Evolutionary conservation across 2,888 invertebrate species (phyloP), one percentile per base, ranked within the genome.

Genomic region (Aleiodes testaceus): DNA sequence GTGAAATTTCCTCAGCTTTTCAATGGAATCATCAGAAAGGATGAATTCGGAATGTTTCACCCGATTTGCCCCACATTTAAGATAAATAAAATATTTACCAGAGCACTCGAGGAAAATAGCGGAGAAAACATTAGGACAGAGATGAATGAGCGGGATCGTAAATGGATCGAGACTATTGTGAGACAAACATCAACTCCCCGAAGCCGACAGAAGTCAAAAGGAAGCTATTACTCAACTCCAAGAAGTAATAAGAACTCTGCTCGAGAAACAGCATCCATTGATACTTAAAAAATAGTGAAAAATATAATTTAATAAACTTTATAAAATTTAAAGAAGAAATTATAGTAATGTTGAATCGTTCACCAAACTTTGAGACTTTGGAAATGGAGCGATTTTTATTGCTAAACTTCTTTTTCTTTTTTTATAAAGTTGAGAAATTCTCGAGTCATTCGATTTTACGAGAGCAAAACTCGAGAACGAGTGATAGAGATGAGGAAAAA

Each of bases 71-170:
- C n/a, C n/a, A n/a, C n/a, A n/a, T n/a, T n/a, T n/a, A n/a, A n/a
- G 2, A 36, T 9, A 9, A 36, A 36, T 9, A 36, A 36, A 36
- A 9, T 36, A 11, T 36, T 36, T 36, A 11, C 36, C 36, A 75
- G 77, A 65, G 69, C 74, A 47, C 22, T 70, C n/a, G 73, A 66
- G 12, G 59, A 45, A 22, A 73, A 52, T 16, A 59, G 63, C 61
- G 53, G 45, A 11, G 30, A 65, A 75, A 74, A 3, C 66, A 69
- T 12, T 20, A 45, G 44, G 69, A 72, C 22, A 63, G 72, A 69
- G 5, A 74, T 80, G 18, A 79, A 71, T 45, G 80, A 81, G 9
- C 79, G 75, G 26, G 81, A 82, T 59, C 75, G 70, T 14, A 77
- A 59, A 53, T 74, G 50, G 64, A 77, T 82, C 49, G 81, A 82